phyloP scores from a whole-genome alignment of 2,113 vertebrate species.

The Ptilonorhynchus violaceus region DNA sequence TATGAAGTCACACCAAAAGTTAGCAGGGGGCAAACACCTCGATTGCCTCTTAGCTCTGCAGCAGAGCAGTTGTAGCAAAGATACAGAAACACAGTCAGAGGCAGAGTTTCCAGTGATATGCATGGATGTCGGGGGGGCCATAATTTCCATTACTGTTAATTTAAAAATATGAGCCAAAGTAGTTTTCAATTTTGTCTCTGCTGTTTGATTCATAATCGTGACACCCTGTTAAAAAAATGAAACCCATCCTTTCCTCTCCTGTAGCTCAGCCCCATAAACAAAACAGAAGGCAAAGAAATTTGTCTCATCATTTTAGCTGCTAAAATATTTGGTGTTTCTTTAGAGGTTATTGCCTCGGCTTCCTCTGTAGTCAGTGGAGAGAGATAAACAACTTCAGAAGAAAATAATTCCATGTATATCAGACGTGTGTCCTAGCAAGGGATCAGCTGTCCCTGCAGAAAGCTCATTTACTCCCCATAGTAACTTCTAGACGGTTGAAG shows the following conservation, averaged over 20 bases:
- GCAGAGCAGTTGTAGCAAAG: not conserved
- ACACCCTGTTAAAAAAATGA: not conserved
- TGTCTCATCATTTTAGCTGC: not conserved
- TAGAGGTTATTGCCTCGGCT: not conserved
- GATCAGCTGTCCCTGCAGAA: constrained; percentile 46
- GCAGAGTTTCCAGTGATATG: not conserved
- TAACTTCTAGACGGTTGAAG: not conserved
- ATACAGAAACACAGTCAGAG: not conserved
- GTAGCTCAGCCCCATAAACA: not conserved
- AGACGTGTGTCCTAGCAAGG: not conserved
- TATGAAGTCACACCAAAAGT: not conserved
- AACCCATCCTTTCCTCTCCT: not conserved
- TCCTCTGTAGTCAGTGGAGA: not conserved
- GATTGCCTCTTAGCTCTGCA: not conserved
- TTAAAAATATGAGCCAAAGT: not conserved
- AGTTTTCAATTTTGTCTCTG: not conserved
- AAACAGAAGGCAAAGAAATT: not conserved
- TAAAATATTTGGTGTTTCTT: constrained; percentile 46
- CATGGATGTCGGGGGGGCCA: not conserved
- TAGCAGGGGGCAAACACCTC: not conserved
- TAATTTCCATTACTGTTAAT: not conserved
- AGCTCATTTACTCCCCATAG: constrained; percentile 13
- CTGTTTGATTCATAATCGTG: not conserved
- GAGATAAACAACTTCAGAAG: constrained; percentile 44
- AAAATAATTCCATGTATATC: not conserved